Evolutionary conservation across 2,113 vertebrate species (phyloP), one percentile per base, ranked within the genome.

Genomic region (Oreocharis arfaki): DNA sequence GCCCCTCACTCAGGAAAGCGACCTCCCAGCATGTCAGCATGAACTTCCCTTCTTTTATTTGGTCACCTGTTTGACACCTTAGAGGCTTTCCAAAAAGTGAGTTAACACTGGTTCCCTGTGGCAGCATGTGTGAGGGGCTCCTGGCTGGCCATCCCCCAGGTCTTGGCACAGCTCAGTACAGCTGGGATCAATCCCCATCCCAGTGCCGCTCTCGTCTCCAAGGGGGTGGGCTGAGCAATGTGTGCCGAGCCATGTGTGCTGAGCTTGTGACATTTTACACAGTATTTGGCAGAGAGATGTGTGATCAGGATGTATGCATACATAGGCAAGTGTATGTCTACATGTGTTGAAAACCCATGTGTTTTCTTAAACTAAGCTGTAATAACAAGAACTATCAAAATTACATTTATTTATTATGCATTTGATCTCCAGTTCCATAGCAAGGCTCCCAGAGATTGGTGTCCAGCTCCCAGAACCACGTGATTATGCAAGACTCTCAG

Each of bases 1-100:
- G 12, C 6, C 13, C 6, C 35, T 73, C 0, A 0, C 17, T 77
- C 16, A 23, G 69, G 55, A 78, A 76, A 26, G 13, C 0, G 1
- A 53, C 24, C 24, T 86, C n/a, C 18, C 14, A 69, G 61, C 35
- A 42, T 0, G 0, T 32, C 73, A 69, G 19, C n/a, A 69, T 56
- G 65, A 94, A 27, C 6, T 30, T 47, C 24, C 10, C 13, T 81
- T 84, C 37, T 86, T 17, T 49, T 64, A 5, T n/a, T 81, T 60
- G 46, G 7, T 64, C 55, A 68, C 20, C 44, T 73, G 11, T 81
- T 91, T 69, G 59, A 39, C 59, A 52, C 10, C 32, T 60, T 55
- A 26, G 35, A 73, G 26, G 41, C 11, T 87, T 81, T 69, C 64
- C 49, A 77, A 47, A 59, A 59, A 13, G 11, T 46, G 30, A 33